Evolutionary conservation across 2,888 invertebrate species (phyloP).

Genomic region (Andrena dorsata): DNA sequence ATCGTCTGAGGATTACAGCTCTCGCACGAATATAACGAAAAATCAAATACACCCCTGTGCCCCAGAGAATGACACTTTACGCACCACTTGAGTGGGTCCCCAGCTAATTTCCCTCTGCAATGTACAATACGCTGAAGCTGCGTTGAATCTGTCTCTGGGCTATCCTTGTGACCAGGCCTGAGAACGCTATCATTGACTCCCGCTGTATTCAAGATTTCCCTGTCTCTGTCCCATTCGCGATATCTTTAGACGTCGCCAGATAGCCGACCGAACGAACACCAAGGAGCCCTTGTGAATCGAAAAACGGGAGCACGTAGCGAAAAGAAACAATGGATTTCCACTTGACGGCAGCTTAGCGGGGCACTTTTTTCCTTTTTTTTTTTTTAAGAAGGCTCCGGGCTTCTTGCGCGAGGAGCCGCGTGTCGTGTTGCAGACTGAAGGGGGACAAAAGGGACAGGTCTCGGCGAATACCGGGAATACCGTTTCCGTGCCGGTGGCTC

Average conservation of each 20-base stretch:
- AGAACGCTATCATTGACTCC: too few species aligned
- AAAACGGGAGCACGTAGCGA: conserved; percentile 17
- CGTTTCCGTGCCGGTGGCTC: conserved; percentile 42
- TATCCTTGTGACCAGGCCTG: too few species aligned
- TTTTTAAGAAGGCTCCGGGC: conserved; percentile 12
- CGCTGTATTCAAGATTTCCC: too few species aligned
- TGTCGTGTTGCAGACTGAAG: conserved; percentile 47
- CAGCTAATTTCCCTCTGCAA: too few species aligned
- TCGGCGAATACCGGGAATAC: conserved; percentile 24
- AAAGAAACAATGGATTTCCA: conserved; percentile 45
- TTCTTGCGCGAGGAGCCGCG: conserved; percentile 4
- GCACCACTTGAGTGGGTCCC: too few species aligned
- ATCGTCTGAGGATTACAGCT: too few species aligned
- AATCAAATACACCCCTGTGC: too few species aligned
- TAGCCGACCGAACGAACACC: conserved; percentile 2
- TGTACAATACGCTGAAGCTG: too few species aligned
- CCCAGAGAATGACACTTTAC: too few species aligned
- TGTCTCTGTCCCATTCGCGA: too few species aligned
- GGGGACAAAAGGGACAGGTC: conserved; percentile 43
- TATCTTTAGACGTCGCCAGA: background rate
- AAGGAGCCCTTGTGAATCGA: conserved; percentile 2
- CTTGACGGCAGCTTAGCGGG: conserved; percentile 26
- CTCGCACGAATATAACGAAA: too few species aligned
- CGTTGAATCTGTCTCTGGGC: too few species aligned
- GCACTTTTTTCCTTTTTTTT: background rate